Base-by-base conservation (phyloP, 2,888 invertebrate genomes). In the Dorcus parallelipipedus region DNA sequence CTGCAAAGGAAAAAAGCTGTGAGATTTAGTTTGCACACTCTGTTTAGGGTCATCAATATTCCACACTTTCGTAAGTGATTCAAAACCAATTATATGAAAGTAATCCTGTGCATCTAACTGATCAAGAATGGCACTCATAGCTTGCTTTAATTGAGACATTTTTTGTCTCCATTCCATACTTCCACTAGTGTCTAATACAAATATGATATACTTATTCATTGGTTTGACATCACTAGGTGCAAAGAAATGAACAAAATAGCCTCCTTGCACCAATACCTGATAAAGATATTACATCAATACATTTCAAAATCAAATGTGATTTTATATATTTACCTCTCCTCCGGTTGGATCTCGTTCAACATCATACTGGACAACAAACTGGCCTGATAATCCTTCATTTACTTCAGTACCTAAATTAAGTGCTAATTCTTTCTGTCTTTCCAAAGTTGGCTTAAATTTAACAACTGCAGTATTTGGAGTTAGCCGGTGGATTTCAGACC, bases 191-290 rank as follows among this genome's bases (percentile, higher is more conserved):
- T 91, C 90, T 69, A 91, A 78, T n/a, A 90, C 86, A 72, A 91
- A 91, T 8, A 90, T 81, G 3, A 87, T 85, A 68, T 87, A 84
- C 72, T 90, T 89, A 58, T 79, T 80, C 48, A 88, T 76, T 2
- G 86, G 81, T 20, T 80, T 78, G 59, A 87, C 73, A 26, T 84
- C 80, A 3, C 77, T 73, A 0, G 90, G 90, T 7, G 89, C 84
- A 73, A 88, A 88, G 78, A 89, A 89, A 69, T 90, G 90, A 0
- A 89, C 87, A 76, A 90, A 90, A 75, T 89, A 88, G 0, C 89
- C 89, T 64, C 86, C 85, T 69, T 85, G 84, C 0, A 87, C 79
- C 81, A 86, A 70, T 3, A 76, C 81, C 86, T 85, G 67, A 1
- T 70, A 20, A 20, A 3, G 3, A 67, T 59, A 10, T 17, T 9